phyloP scores from a whole-genome alignment of 2,888 invertebrate species.

The Hyposoter dolosus region DNA sequence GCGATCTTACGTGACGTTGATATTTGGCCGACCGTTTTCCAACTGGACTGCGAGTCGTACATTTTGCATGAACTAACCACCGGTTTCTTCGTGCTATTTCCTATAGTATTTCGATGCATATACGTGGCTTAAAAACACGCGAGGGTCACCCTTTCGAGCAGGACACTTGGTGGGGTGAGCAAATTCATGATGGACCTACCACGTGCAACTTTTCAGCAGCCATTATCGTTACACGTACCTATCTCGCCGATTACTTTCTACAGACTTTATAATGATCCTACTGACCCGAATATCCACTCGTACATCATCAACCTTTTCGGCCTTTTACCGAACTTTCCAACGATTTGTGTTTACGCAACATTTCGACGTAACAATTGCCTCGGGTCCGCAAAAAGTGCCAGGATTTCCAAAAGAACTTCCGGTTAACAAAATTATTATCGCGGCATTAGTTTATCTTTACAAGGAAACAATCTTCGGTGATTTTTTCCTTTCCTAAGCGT shows the following conservation, averaged over 20 bases:
- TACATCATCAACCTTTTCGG: constrained; percentile 33
- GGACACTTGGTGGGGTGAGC: constrained; percentile 76
- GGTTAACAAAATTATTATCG: background rate
- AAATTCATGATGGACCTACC: constrained; percentile 72
- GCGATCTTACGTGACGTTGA: constrained; percentile 63
- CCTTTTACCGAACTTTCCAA: constrained; percentile 13
- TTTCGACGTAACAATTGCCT: background rate
- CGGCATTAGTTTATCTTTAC: background rate
- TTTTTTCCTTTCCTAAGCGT: too few relatives aligned
- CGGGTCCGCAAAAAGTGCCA: background rate
- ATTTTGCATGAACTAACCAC: constrained; percentile 79
- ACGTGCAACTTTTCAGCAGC: constrained; percentile 70
- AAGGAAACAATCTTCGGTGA: background rate
- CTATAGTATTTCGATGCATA: constrained; percentile 25
- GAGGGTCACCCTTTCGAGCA: constrained; percentile 79
- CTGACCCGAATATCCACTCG: constrained; percentile 54
- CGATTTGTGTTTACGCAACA: background rate
- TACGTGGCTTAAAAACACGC: constrained; percentile 57
- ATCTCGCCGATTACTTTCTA: constrained; percentile 35
- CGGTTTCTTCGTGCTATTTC: constrained; percentile 42
- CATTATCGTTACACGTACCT: constrained; percentile 48
- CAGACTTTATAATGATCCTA: constrained; percentile 63
- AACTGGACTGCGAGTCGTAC: constrained; percentile 79
- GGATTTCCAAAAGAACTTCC: background rate
- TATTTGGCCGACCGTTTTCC: constrained; percentile 79